phyloP scores from a whole-genome alignment of 2,797 vertebrate species.

The Enteromius radiatus region DNA sequence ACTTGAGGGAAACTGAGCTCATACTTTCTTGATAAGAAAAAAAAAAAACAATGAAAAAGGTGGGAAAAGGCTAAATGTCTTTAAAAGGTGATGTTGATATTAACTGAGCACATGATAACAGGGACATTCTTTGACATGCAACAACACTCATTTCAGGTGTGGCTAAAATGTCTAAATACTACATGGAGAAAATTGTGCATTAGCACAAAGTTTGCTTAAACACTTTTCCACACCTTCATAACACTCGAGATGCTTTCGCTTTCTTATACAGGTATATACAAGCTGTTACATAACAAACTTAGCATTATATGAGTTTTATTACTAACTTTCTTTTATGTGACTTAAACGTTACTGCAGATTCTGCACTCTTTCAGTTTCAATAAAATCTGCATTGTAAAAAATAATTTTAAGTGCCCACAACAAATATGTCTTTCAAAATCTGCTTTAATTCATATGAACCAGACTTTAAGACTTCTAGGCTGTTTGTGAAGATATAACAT shows the following conservation, averaged over 20 bases:
- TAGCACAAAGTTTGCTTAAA: too few species aligned
- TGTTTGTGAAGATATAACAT: not conserved
- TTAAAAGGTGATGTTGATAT: not conserved
- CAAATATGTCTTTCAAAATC: not conserved
- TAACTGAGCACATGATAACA: not conserved
- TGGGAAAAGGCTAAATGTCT: not conserved
- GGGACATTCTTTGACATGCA: not conserved
- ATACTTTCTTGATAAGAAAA: too few species aligned
- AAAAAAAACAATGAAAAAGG: not conserved
- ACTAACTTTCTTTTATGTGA: not conserved
- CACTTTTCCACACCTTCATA: not conserved
- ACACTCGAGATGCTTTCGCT: not conserved
- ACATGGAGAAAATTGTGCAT: not conserved
- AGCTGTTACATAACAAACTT: not conserved
- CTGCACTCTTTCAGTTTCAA: not conserved
- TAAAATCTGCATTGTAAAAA: not conserved
- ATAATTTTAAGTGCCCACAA: not conserved
- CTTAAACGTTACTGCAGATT: not conserved
- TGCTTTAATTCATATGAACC: not conserved
- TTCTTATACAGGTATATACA: not conserved
- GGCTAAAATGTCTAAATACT: not conserved
- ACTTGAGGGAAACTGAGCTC: not conserved
- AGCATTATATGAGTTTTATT: not conserved
- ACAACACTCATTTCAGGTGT: not conserved
- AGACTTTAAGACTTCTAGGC: not conserved